Evolutionary conservation across 1,140 invertebrate genomes (phyloP).

Genomic region (Oedothorax gibbosus): DNA sequence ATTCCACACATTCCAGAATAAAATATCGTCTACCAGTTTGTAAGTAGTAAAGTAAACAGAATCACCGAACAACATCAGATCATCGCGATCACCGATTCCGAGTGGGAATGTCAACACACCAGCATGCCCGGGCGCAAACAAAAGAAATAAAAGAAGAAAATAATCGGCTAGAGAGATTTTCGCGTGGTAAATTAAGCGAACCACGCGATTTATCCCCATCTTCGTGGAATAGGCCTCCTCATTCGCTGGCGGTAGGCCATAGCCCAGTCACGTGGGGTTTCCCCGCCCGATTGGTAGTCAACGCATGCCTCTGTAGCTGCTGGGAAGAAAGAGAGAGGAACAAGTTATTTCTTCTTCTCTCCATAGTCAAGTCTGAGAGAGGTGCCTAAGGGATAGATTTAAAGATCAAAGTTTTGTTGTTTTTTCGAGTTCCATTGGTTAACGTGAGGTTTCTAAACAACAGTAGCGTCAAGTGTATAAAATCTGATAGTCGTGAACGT

Average conservation of each 20-base stretch:
- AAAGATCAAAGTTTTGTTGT: too few species aligned
- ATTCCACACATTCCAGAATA: not conserved
- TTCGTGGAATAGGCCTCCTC: not conserved
- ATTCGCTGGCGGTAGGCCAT: constrained; percentile 42
- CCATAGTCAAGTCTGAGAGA: not conserved
- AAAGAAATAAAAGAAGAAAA: constrained; percentile 10
- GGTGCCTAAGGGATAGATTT: too few species aligned
- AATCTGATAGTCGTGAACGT: too few species aligned
- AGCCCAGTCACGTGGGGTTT: constrained; percentile 25
- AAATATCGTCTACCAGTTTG: not conserved
- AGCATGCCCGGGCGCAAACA: not conserved
- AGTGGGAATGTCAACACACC: constrained; percentile 21
- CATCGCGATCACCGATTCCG: not conserved
- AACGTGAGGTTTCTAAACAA: too few species aligned
- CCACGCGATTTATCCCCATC: constrained; percentile 42
- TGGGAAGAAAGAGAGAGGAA: constrained; percentile 11
- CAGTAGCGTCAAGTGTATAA: too few species aligned
- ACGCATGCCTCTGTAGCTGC: constrained; percentile 4
- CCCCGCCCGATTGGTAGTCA: constrained; percentile 44
- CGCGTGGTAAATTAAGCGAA: constrained; percentile 30
- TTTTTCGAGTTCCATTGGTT: too few species aligned
- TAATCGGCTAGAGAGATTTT: not conserved
- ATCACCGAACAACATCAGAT: too few species aligned
- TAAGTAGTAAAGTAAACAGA: not conserved
- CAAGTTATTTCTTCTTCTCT: not conserved